Base-by-base conservation (phyloP, 2,113 vertebrate species). In the Eleginops maclovinus region DNA sequence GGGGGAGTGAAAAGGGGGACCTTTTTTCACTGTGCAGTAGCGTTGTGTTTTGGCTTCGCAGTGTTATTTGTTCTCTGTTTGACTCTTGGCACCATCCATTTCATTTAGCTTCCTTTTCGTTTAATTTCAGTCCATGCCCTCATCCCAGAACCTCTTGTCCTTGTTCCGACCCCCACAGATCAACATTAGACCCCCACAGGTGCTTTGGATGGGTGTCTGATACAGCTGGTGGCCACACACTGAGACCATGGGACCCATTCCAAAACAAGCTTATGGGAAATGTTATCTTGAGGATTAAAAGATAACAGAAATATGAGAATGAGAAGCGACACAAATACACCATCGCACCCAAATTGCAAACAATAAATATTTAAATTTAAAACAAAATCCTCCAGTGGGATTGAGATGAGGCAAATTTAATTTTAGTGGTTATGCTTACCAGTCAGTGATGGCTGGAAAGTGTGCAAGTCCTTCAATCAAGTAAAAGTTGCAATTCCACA, bases 111-210 rank as follows among this genome's bases (percentile, higher is more conserved):
- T 82, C 70, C 3, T 46, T 87, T 88, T 84, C 36, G 22, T 79
- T 91, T 90, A 72, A 84, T 89, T 84, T 87, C 62, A 61, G 75
- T 87, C 80, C 79, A 83, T 87, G 64, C 69, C 46, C 70, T 81
- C 75, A 56, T 66, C 62, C 70, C 53, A 71, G 66, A 75, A 79
- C 68, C 46, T 65, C 72, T 88, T 81, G 81, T 74, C 64, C 51
- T 77, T 55, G 43, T 79, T 83, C 76, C 85, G 77, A 67, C 60
- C 63, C 71, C 65, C 40, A 58, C 82, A 83, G 72, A 13, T 60
- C 56, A 74, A 60, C 85, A 80, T 88, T 73, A 83, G 77, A 72
- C 62, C 85, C 75, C 85, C 59, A 26, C 24, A 28, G 82, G 79
- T 66, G 61, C 49, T 72, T 82, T 86, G 74, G 78, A 74, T 73